Evolutionary conservation across 2,888 invertebrate species (phyloP).

Genomic region (Alviniconcha strummeri): DNA sequence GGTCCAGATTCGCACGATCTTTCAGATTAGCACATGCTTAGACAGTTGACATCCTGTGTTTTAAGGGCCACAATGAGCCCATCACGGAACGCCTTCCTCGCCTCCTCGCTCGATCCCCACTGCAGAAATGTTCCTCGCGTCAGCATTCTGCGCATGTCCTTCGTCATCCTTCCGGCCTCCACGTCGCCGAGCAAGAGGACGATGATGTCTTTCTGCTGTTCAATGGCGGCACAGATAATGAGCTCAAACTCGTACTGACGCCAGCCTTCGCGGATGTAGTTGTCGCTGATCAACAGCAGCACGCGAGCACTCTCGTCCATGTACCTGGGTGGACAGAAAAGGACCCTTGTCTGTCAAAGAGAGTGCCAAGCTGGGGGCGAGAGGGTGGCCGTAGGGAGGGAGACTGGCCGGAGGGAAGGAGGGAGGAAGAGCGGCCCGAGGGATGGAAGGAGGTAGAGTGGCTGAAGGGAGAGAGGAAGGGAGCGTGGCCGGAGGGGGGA

Average conservation of each 20-base stretch:
- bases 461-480: no score
- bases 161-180: conserved; percentile 31
- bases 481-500: no score
- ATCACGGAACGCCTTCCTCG: conserved; percentile 3
- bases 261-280: conserved; percentile 27
- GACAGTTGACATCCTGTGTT: neutral
- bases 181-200: conserved; percentile 32
- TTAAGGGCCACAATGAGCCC: conserved; percentile 26
- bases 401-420: no score
- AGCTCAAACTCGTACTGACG: conserved; percentile 32
- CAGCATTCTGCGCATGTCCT: conserved; percentile 34
- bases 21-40: conserved; percentile 5
- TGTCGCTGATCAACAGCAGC: conserved; percentile 26
- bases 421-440: no score
- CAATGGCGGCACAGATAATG: conserved; percentile 30
- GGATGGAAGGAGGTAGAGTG: no score
- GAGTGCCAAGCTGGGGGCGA: no score
- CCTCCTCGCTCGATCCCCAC: conserved; percentile 29
- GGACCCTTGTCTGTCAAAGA: no score
- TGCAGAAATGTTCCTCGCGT: conserved; percentile 30
- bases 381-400: no score
- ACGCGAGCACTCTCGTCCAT: conserved; percentile 31
- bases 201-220: conserved; percentile 32
- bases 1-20: no score
- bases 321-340: conserved; percentile 6